A percentile compares a stretch with the other conserved stretches of the same genome.
phyloP scores from a whole-genome alignment of 2,888 invertebrate species.

The Melieria omissa region DNA sequence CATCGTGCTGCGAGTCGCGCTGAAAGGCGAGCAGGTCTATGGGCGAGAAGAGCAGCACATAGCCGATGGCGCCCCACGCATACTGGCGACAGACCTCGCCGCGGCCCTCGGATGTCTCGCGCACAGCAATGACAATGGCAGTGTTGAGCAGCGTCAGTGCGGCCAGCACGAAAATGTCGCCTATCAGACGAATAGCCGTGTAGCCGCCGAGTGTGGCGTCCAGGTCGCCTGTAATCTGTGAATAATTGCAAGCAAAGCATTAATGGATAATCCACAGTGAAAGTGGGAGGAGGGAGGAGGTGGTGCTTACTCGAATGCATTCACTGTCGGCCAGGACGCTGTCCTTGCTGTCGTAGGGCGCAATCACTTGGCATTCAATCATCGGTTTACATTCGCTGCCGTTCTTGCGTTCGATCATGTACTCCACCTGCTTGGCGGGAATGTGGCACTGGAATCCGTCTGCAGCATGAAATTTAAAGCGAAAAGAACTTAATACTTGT shows the following conservation, averaged over 20 bases:
- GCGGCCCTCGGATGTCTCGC: conserved; percentile 82
- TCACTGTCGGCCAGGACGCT: conserved; percentile 77
- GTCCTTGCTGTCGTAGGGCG: conserved; percentile 76
- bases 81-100: conserved; percentile 84
- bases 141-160: conserved; percentile 78
- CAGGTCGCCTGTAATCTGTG: conserved; percentile 70
- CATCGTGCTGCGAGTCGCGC: conserved; percentile 54
- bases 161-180: conserved; percentile 82
- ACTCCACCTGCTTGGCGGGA: conserved; percentile 68
- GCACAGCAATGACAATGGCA: conserved; percentile 83
- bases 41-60: conserved; percentile 75
- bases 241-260: neutral
- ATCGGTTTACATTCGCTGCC: conserved; percentile 71
- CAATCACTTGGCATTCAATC: conserved; percentile 77
- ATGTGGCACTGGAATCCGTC: conserved; percentile 74
- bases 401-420: conserved; percentile 58
- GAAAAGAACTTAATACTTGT: neutral
- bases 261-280: neutral
- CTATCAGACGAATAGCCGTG: conserved; percentile 74
- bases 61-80: conserved; percentile 79
- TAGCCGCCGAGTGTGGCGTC: conserved; percentile 78
- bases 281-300: neutral
- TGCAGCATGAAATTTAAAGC: conserved; percentile 47
- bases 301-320: conserved; percentile 68
- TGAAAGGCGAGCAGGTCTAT: conserved; percentile 66